Base-by-base conservation (phyloP, 1,140 invertebrate species). In the Drosophila tropicalis region DNA sequence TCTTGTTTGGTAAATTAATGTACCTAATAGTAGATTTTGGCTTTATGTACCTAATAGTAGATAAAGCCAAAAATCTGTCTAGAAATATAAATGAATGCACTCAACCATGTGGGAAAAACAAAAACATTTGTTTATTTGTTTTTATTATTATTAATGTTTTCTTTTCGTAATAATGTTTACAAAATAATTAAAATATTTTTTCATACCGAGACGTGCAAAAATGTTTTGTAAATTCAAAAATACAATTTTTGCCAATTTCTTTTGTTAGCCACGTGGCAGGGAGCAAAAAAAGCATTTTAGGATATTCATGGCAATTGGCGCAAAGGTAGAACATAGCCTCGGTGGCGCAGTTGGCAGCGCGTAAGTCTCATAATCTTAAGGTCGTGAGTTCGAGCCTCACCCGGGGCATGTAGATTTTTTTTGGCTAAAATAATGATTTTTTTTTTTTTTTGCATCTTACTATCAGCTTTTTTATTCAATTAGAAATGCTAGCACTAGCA, bases 321-420 rank as follows among this genome's bases (percentile, higher is more conserved):
- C 10, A 3, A 10, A 1, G 6, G 1, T 19, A 51, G 9, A 19
- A 22, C 44, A 80, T 67, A 54, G 95, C 95, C 95, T 97, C 96
- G 96, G 95, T 97, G 95, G 96, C 96, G 96, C 96, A 97, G 96
- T 96, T 96, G 96, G 96, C 94, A 97, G 96, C 96, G 96, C 96
- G 96, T 97, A 96, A 97, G 96, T 97, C 96, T 97, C 96, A 97
- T 97, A 97, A 97, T 97, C 96, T 97, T 96, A 96, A 97, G 96
- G 96, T 97, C 96, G 96, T 97, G 96, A 97, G 96, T 97, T 97
- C 96, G 96, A 97, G 96, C 96, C 96, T 97, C 96, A 97, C 96
- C 94, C 95, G 95, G 95, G 96, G 96, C 96, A 97, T 83, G 90
- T 91, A 91, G 65, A 92, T 94, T 95, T 95, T 95, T 92, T 81